Percentiles rank a stretch among this genome's conserved stretches.
These are phyloP conservation scores for Ctenopoma multispine DNA, from an alignment of 2,797 vertebrate genomes.

Conservation along the genomic window DNA sequence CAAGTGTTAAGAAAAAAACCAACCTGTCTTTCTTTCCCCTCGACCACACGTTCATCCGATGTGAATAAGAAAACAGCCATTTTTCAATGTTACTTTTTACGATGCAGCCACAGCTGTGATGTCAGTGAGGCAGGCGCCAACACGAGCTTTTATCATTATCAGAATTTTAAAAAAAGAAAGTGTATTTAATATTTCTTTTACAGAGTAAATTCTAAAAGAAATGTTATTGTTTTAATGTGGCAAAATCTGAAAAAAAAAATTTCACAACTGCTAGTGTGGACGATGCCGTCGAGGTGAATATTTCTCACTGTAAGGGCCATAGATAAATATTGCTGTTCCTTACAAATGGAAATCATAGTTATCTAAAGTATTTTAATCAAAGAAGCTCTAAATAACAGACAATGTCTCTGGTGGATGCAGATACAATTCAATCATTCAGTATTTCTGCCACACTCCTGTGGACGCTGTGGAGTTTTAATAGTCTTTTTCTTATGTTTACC, in stretches of 20 bases:
- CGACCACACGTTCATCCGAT: conserved; percentile 3
- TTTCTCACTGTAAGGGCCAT: conserved; percentile 49
- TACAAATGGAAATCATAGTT: conserved; percentile 44
- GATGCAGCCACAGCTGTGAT: conserved; percentile 39
- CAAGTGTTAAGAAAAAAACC: conserved; percentile 63
- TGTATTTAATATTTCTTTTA: conserved; percentile 35
- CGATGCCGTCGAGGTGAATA: conserved; percentile 53
- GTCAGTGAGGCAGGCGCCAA: conserved; percentile 17
- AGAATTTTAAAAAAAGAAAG: conserved; percentile 14
- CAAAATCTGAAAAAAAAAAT: conserved; percentile 28
- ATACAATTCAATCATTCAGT: conserved; percentile 74
- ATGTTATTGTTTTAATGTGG: conserved; percentile 21
- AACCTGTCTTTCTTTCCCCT: background rate
- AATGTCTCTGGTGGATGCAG: conserved; percentile 69
- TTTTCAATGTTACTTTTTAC: conserved; percentile 21
- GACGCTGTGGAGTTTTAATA: conserved; percentile 89
- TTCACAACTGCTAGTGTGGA: conserved; percentile 49
- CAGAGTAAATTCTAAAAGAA: conserved; percentile 22
- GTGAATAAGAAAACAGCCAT: conserved; percentile 29
- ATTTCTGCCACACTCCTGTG: conserved; percentile 90
- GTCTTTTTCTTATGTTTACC: conserved; percentile 85
- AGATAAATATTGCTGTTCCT: conserved; percentile 59
- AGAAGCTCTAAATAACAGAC: conserved; percentile 68
- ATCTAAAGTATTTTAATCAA: conserved; percentile 62
- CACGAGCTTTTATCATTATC: conserved; percentile 30